A percentile compares a stretch with the other conserved stretches of the same genome.
These are phyloP conservation scores for Theretra japonica DNA, from an alignment of 2,888 invertebrate genomes.

Conservation along the genomic window DNA sequence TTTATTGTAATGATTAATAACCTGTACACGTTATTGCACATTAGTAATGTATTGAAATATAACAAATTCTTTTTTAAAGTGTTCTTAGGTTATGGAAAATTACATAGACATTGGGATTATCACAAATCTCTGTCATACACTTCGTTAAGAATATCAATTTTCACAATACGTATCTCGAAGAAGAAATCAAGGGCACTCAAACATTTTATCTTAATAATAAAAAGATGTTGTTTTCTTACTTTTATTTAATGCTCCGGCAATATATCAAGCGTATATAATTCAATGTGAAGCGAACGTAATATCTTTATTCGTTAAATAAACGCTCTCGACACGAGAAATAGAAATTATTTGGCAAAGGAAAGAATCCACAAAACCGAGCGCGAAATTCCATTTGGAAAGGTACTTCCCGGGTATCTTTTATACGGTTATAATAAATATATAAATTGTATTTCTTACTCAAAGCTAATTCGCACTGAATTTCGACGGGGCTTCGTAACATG, in stretches of 20 bases:
- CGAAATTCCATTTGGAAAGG: constrained; percentile 13
- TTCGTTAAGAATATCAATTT: too few relatives aligned
- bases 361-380: constrained; percentile 15
- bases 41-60: too few relatives aligned
- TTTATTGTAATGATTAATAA: background rate
- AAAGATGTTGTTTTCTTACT: background rate
- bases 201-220: background rate
- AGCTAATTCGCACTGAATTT: constrained; percentile 76
- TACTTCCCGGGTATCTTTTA: constrained; percentile 14
- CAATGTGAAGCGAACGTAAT: constrained; percentile 10
- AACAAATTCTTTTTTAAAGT: too few relatives aligned
- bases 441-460: constrained; percentile 58
- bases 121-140: too few relatives aligned
- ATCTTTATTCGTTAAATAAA: constrained; percentile 23
- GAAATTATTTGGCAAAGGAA: constrained; percentile 15
- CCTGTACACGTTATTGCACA: background rate
- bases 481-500: constrained; percentile 72
- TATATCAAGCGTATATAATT: constrained; percentile 12
- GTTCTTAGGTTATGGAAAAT: too few relatives aligned
- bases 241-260: background rate
- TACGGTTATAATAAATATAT: constrained; percentile 8
- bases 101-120: too few relatives aligned
- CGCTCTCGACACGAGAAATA: constrained; percentile 10
- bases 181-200: too few relatives aligned
- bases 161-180: too few relatives aligned